Conservation (phyloP, 2,797 vertebrate genomes). For the Okamejei kenojei region DNA sequence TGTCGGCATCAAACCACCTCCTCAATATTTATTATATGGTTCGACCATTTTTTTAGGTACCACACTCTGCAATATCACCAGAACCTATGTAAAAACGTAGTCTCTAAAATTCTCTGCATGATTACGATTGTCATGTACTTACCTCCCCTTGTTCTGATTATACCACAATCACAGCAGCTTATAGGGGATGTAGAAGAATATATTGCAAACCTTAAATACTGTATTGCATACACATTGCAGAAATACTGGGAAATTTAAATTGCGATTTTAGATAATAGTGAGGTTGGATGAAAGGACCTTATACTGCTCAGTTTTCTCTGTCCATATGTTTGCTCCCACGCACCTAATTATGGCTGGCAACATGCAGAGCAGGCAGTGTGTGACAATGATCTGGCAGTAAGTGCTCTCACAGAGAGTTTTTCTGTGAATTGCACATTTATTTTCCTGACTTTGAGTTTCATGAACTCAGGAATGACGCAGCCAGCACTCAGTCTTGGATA, state of each 20-base stretch:
- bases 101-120: not conserved
- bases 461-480: too few relatives aligned
- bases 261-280: not conserved
- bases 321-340: too few relatives aligned
- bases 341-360: too few relatives aligned
- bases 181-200: not conserved
- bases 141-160: not conserved
- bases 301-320: too few relatives aligned
- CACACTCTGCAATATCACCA: not conserved
- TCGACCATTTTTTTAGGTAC: not conserved
- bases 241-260: not conserved
- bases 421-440: too few relatives aligned
- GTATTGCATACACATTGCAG: not conserved
- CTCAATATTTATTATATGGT: not conserved
- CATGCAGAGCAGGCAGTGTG: too few relatives aligned
- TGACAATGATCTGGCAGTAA: too few relatives aligned
- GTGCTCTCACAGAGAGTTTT: too few relatives aligned
- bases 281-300: too few relatives aligned
- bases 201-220: too few relatives aligned
- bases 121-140: not conserved
- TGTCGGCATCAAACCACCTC: not conserved
- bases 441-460: too few relatives aligned
- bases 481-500: too few relatives aligned
- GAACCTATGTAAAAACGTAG: not conserved
- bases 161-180: not conserved